A percentile compares a stretch with the other conserved stretches of the same genome.
These are phyloP conservation scores for Tetrax tetrax DNA, from an alignment of 2,113 vertebrate genomes.

Conservation along the genomic window DNA sequence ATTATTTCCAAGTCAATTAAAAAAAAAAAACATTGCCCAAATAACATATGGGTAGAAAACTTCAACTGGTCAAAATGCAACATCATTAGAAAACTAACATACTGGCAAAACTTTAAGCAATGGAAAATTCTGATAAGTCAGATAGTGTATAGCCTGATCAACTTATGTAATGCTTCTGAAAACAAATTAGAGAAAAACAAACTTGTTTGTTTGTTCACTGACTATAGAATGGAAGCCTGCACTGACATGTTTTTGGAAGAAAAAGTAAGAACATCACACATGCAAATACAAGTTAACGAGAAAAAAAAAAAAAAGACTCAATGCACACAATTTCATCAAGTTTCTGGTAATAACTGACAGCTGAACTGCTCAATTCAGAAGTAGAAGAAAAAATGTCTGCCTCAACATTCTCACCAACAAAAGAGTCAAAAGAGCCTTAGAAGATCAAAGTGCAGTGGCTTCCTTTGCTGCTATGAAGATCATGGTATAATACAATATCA, in stretches of 20 bases:
- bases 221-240: neutral
- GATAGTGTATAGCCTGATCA: neutral
- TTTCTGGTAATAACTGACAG: neutral
- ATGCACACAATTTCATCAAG: neutral
- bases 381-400: neutral
- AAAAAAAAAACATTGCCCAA: neutral
- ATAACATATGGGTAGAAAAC: accelerated
- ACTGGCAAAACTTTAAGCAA: neutral
- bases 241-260: neutral
- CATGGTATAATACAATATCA: neutral
- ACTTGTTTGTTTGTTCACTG: neutral
- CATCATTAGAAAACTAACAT: neutral
- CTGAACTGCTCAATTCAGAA: neutral
- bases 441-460: neutral
- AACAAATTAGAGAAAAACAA: neutral
- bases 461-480: neutral
- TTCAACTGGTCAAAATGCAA: neutral
- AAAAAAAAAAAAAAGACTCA: neutral
- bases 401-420: neutral
- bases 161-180: neutral
- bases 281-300: neutral
- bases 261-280: neutral
- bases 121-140: neutral
- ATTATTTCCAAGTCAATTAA: neutral
- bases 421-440: neutral